Conservation (phyloP, 2,888 invertebrate genomes). For the Alentia gelatinosa region DNA sequence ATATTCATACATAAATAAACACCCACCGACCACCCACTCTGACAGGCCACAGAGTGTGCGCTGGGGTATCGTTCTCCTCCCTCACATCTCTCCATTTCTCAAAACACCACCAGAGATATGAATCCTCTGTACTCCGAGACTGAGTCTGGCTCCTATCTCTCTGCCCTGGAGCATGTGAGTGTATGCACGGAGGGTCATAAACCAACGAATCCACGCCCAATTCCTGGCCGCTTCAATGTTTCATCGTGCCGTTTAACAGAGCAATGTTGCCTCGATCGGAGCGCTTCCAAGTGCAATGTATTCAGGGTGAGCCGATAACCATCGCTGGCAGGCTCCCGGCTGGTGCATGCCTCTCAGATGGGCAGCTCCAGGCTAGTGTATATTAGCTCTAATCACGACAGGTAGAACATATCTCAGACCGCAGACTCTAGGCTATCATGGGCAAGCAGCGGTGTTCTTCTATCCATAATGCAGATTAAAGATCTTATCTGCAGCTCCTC, state of each 20-base stretch:
- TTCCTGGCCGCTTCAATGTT: not conserved
- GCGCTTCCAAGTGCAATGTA: not conserved
- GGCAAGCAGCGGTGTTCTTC: not conserved
- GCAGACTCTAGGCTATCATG: not conserved
- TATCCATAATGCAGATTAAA: conserved; percentile 1
- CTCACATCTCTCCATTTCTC: not conserved
- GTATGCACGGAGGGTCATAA: not conserved
- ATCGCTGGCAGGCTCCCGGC: not conserved
- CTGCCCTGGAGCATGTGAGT: too few relatives aligned
- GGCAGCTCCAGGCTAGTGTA: not conserved
- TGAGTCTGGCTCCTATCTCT: too few relatives aligned
- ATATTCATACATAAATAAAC: not conserved
- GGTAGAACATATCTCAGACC: not conserved
- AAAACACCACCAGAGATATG: not conserved
- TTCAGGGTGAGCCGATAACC: not conserved
- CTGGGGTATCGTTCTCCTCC: not conserved
- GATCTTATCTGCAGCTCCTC: not conserved
- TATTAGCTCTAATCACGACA: conserved; percentile 1
- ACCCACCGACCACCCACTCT: not conserved
- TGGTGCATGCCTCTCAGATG: not conserved
- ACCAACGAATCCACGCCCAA: not conserved
- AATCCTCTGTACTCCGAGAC: too few relatives aligned
- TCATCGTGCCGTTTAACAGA: not conserved
- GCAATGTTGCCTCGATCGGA: not conserved
- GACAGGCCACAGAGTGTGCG: not conserved